Base-by-base conservation (phyloP, 2,797 vertebrate species). In the Synanceia verrucosa region DNA sequence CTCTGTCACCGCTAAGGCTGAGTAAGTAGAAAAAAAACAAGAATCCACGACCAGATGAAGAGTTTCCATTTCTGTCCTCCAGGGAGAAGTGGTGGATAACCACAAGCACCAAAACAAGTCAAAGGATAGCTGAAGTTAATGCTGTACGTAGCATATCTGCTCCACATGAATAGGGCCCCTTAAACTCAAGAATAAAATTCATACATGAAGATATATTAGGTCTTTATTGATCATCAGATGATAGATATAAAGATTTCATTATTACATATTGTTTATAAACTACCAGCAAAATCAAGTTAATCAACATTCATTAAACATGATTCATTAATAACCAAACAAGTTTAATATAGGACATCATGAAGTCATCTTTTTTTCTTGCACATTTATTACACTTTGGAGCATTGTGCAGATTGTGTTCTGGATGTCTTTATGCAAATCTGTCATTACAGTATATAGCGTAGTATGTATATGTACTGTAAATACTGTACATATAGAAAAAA, bases 1-100 rank as follows among this genome's bases (percentile, higher is more conserved):
- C 37, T 18, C 50, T 19, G 65, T 78, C 72, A 64, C 33, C 12
- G 44, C 57, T 60, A 46, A 64, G 79, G 70, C 65, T 76, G 81
- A 83, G 43, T 78, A 81, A 70, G 84, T 74, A 76, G n/a, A 74
- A 78, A 50, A 72, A 31, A 29, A 64, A n/a, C 9, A 2, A 5
- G 37, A 14, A 68, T 29, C 28, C 23, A 26, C 39, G n/a, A 37
- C 6, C 26, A 34, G 8, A 37, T 0, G 14, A 43, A n/a, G 19
- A 37, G 39, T 24, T 11, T 24, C 6, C 14, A 6, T 4, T 14
- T 26, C 19, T 21, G 31, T 66, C 4, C 31, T 65, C 23, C 19
- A 31, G 5, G 37, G 41, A 50, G 23, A 4, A 53, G 21, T 57
- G 50, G 31, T 19, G 16, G n/a, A n/a, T n/a, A n/a, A n/a, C n/a